Conservation (phyloP, 2,888 invertebrate genomes). For the Agriopis aurantiaria region DNA sequence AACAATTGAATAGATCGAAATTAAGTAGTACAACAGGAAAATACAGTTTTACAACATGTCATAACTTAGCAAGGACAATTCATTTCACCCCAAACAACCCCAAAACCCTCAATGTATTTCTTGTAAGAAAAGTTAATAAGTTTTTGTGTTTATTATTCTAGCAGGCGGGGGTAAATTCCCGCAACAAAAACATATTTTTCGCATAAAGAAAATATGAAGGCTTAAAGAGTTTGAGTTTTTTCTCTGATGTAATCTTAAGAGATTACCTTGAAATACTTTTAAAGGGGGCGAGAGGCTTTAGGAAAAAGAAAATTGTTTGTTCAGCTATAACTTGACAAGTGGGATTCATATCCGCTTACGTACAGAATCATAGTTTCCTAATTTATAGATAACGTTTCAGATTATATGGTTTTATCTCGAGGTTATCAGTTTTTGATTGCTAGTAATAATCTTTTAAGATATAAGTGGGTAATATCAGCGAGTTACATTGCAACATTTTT, state of each 20-base stretch:
- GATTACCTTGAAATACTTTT: conserved; percentile 79
- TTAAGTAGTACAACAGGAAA: background rate
- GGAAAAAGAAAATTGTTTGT: conserved; percentile 67
- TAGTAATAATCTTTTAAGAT: conserved; percentile 26
- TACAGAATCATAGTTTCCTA: conserved; percentile 21
- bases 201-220: conserved; percentile 75
- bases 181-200: conserved; percentile 71
- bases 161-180: conserved; percentile 50
- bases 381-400: conserved; percentile 20
- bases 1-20: background rate
- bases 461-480: conserved; percentile 30
- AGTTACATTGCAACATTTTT: conserved; percentile 18
- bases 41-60: conserved; percentile 21
- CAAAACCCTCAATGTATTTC: conserved; percentile 56
- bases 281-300: conserved; percentile 59
- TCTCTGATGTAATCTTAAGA: conserved; percentile 74
- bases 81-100: conserved; percentile 49
- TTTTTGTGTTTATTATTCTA: conserved; percentile 71
- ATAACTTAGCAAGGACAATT: conserved; percentile 52
- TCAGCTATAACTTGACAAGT: conserved; percentile 51
- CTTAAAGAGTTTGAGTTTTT: conserved; percentile 78
- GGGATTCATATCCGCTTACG: conserved; percentile 17
- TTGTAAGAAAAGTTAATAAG: conserved; percentile 68
- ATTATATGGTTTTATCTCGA: conserved; percentile 28
- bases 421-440: conserved; percentile 28